Evolutionary conservation across 2,888 invertebrate species (phyloP), one percentile per base, ranked within the genome.

Genomic region (Sycophila texana): DNA sequence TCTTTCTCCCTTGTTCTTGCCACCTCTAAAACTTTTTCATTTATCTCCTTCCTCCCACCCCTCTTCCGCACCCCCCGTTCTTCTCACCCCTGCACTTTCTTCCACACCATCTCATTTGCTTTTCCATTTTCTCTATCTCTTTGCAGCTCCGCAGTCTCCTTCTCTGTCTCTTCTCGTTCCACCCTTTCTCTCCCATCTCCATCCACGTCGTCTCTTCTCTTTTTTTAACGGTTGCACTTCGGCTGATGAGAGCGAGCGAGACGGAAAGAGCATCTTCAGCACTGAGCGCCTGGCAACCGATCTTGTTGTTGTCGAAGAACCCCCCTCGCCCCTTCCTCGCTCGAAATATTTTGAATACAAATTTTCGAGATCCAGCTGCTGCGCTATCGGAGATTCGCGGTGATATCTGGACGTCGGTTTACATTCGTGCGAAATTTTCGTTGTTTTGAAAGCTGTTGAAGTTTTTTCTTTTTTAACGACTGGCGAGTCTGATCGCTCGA

Each of bases 21-120:
- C 72, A 58, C 57, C 63, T 68, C 73, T 26, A 71, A 78, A 76
- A 79, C 70, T 79, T 81, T 79, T 81, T 81, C 81, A 81, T 81
- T 81, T 79, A 79, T 79, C 75, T 61, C 71, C n/a, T 53, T 22
- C 18, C 26, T 30, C 26, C 72, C 61, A 30, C 20, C 47, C 47
- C 57, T 49, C 51, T 67, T 65, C 18, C 18, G 22, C 20, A 7
- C 18, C 22, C 58, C 58, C 51, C 63, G 20, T 4, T 51, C 22
- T 13, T 12, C 53, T 63, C 58, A n/a, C 16, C 65, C 68, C 58
- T 65, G n/a, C 66, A 30, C 74, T 77, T 66, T 72, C 71, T 82
- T 78, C 73, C 74, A 68, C 68, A 30, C 80, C 73, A 80, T 82
- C 80, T 82, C 82, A 80, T 80, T 82, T 82, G 74, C 73, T 80